A percentile compares a stretch with the other conserved stretches of the same genome.
Evolutionary conservation across 2,888 invertebrate genomes (phyloP).

Genomic region (Agapetus fuscipes): DNA sequence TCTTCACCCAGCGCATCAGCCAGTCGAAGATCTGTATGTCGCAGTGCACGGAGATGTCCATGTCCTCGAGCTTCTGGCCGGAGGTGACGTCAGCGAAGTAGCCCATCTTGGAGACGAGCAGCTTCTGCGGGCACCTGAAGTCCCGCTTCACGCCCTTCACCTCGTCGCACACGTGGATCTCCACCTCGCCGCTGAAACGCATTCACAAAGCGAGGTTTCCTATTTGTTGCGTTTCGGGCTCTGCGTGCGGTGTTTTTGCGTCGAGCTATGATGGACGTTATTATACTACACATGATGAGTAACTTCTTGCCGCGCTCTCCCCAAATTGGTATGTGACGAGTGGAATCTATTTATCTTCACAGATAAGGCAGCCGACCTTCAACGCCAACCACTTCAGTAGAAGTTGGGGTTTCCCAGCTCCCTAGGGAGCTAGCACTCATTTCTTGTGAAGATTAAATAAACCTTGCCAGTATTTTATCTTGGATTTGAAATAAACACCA

Average conservation of each 20-base stretch:
- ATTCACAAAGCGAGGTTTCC: background rate
- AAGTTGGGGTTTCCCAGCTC: too few species aligned
- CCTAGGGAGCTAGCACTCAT: too few species aligned
- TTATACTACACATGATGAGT: too few species aligned
- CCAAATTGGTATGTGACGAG: too few species aligned
- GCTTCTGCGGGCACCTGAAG: conserved; percentile 78
- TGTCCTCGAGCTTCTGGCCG: conserved; percentile 74
- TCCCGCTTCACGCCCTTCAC: conserved; percentile 82
- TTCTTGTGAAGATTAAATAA: too few species aligned
- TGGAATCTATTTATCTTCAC: too few species aligned
- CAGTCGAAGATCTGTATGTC: conserved; percentile 94
- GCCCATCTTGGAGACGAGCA: conserved; percentile 86
- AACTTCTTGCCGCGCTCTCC: too few species aligned
- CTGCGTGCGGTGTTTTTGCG: conserved; percentile 11
- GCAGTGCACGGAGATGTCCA: conserved; percentile 96
- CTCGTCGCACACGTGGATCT: conserved; percentile 94
- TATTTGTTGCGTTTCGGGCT: background rate
- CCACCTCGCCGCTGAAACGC: conserved; percentile 60
- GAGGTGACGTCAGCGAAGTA: conserved; percentile 87
- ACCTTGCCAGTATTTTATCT: too few species aligned
- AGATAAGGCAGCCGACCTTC: too few species aligned
- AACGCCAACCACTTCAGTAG: too few species aligned
- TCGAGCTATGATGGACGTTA: too few species aligned
- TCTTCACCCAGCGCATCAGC: conserved; percentile 94
- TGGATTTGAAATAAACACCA: too few species aligned